phyloP scores from a whole-genome alignment of 2,113 vertebrate genomes.

The Calidris pugnax region DNA sequence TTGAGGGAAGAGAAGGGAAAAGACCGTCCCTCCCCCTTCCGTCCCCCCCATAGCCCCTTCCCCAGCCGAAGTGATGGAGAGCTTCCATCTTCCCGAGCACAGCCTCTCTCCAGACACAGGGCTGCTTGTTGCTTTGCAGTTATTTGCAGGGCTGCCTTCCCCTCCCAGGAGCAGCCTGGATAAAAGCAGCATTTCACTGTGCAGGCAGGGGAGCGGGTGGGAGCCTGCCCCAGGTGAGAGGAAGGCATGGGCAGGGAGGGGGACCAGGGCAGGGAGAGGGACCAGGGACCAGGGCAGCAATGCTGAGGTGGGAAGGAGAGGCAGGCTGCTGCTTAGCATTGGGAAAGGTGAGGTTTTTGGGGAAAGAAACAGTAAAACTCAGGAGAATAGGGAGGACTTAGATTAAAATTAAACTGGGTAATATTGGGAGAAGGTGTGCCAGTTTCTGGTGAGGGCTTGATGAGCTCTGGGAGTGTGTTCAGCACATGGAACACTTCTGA shows the following conservation, averaged over 20 bases:
- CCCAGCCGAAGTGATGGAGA: not conserved
- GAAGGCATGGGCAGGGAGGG: not conserved
- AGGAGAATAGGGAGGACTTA: not conserved
- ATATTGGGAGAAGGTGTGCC: not conserved
- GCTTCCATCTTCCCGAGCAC: not conserved
- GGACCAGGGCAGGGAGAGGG: not conserved
- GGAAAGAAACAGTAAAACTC: not conserved
- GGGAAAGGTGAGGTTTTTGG: not conserved
- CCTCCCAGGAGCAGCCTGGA: not conserved
- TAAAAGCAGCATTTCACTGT: not conserved
- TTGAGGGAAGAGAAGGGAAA: constrained; percentile 19
- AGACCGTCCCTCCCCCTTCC: not conserved
- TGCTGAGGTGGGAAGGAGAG: not conserved
- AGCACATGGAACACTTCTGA: not conserved
- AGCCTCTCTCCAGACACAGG: constrained; percentile 54
- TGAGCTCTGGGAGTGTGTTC: not conserved
- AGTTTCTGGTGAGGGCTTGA: not conserved
- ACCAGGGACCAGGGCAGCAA: fast-evolving
- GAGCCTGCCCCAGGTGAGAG: not conserved
- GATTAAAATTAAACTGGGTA: not conserved
- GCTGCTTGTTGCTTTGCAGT: constrained; percentile 60
- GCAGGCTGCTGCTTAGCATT: not conserved
- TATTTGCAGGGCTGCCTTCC: constrained; percentile 50
- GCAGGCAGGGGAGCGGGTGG: not conserved
- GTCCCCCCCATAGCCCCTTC: not conserved